Conservation (phyloP, 37 sponge, comb jelly and placozoan species). For the Halichondria panicea region DNA sequence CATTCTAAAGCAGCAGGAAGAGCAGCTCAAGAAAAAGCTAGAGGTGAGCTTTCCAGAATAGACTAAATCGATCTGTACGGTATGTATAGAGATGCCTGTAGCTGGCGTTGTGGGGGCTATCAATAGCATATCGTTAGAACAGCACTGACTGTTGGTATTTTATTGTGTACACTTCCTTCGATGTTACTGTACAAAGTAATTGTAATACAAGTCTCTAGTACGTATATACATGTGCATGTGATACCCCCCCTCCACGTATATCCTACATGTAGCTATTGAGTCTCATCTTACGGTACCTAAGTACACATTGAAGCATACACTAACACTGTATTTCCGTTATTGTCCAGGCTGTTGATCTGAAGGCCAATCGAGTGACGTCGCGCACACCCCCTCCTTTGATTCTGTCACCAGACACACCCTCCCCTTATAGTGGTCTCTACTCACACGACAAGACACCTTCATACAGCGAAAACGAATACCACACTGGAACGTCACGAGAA, state of each 20-base stretch:
- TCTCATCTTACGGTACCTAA: no score
- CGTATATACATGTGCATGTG: background rate
- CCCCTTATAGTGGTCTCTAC: no score
- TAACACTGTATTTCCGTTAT: no score
- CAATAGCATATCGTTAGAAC: background rate
- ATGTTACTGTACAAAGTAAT: background rate
- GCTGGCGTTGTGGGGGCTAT: background rate
- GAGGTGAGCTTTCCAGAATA: slow-evolving; percentile 48
- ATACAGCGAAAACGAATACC: no score
- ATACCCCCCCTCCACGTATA: no score
- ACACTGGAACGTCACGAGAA: no score
- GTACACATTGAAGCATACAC: no score
- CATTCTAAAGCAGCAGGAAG: slow-evolving; percentile 56
- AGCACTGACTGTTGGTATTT: background rate
- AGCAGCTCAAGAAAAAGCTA: slow-evolving; percentile 56
- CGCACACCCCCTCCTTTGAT: no score
- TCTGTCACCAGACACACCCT: no score
- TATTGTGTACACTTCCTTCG: background rate
- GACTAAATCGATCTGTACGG: background rate
- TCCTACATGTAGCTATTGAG: no score
- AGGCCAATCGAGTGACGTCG: background rate
- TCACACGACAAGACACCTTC: no score
- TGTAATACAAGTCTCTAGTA: background rate
- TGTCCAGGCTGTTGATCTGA: slow-evolving; percentile 10
- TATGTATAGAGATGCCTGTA: background rate